These are phyloP conservation scores for Chinchilla lanigera DNA, from an alignment of 2,113 vertebrate species.

Conservation along the genomic window DNA sequence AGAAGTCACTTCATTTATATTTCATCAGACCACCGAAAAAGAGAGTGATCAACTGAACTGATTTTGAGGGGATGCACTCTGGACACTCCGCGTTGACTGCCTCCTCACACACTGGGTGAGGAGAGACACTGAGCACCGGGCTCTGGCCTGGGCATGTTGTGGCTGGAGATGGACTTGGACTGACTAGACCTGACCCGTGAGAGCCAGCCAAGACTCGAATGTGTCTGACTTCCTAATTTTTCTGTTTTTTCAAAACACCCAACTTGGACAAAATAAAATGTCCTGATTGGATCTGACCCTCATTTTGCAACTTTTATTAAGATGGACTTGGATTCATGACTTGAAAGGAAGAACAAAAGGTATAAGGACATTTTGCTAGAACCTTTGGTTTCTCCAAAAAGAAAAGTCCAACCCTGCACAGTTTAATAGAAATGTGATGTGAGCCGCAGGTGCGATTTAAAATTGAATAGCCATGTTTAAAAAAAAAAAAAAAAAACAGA, in stretches of 20 bases:
- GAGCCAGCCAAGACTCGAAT: background rate
- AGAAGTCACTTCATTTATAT: background rate
- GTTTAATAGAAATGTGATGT: background rate
- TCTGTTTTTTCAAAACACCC: background rate
- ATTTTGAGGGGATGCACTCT: background rate
- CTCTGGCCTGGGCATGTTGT: background rate
- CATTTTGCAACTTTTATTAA: background rate
- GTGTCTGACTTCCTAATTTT: background rate
- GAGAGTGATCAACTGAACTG: background rate
- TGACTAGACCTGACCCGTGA: background rate
- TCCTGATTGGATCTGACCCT: background rate
- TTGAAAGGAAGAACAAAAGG: background rate
- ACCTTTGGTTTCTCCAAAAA: background rate
- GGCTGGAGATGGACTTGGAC: background rate
- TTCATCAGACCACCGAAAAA: background rate
- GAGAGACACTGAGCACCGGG: rapidly evolving
- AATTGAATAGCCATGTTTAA: background rate
- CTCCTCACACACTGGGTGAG: background rate
- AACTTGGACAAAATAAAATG: background rate
- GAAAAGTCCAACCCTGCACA: background rate
- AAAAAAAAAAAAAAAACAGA: background rate
- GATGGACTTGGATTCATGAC: background rate
- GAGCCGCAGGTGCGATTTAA: background rate
- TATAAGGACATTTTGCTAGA: rapidly evolving
- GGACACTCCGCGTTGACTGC: background rate